A percentile compares a stretch with the other conserved stretches of the same genome.
phyloP scores from a whole-genome alignment of 2,113 vertebrate genomes.

The Acanthisitta chloris region DNA sequence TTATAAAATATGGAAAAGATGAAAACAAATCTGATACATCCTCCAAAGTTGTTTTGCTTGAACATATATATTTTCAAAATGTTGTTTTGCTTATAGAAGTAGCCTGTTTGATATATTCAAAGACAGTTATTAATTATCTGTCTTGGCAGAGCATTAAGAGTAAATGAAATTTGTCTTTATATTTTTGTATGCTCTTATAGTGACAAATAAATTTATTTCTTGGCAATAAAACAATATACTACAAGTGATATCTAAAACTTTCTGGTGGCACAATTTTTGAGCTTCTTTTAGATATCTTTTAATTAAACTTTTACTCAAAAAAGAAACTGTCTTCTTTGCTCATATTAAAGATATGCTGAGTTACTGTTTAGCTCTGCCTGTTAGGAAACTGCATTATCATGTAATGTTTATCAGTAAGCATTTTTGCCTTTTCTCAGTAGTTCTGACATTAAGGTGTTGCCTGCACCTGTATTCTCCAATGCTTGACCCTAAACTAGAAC shows the following conservation, averaged over 20 bases:
- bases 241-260: background rate
- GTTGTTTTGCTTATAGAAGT: background rate
- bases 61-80: background rate
- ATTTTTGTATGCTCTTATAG: background rate
- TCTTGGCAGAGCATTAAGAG: background rate
- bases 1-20: background rate
- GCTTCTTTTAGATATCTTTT: background rate
- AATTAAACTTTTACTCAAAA: background rate
- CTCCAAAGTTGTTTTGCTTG: background rate
- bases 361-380: background rate
- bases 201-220: background rate
- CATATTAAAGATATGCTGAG: background rate
- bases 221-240: background rate
- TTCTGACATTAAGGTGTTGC: background rate
- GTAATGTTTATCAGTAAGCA: background rate
- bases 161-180: background rate
- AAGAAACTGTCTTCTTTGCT: background rate
- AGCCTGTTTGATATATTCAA: background rate
- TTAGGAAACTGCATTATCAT: background rate
- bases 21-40: background rate
- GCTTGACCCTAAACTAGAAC: background rate
- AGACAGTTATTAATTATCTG: background rate
- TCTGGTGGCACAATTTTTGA: background rate
- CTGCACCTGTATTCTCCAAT: background rate
- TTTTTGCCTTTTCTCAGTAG: background rate